phyloP scores from a whole-genome alignment of 2,888 invertebrate species.

The Nomada ruficornis region DNA sequence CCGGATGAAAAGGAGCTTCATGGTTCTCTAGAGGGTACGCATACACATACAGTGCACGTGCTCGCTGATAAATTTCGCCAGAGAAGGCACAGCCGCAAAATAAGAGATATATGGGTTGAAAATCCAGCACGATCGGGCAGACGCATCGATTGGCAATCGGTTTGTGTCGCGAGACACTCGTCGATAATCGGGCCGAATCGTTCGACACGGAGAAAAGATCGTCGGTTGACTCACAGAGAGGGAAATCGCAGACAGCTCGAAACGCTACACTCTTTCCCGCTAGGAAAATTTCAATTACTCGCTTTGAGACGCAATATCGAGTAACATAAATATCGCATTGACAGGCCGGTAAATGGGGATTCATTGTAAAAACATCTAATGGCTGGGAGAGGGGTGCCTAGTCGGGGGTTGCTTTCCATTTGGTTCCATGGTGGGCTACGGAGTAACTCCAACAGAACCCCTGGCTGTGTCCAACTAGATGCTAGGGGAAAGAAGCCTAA shows the following conservation, averaged over 20 bases:
- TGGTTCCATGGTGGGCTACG: slow-evolving; percentile 52
- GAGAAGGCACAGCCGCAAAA: slow-evolving; percentile 27
- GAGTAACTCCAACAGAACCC: slow-evolving; percentile 70
- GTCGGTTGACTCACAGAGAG: slow-evolving; percentile 72
- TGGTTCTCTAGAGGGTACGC: slow-evolving; percentile 46
- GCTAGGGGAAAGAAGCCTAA: slow-evolving; percentile 19
- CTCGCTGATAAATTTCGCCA: slow-evolving; percentile 60
- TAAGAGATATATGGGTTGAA: slow-evolving; percentile 45
- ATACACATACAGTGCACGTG: slow-evolving; percentile 40
- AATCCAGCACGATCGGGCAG: slow-evolving; percentile 42
- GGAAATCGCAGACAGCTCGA: slow-evolving; percentile 66
- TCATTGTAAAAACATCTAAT: slow-evolving; percentile 82
- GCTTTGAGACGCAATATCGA: slow-evolving; percentile 81
- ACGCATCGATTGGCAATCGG: slow-evolving; percentile 48
- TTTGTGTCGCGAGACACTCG: slow-evolving; percentile 33
- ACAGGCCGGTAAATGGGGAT: slow-evolving; percentile 82
- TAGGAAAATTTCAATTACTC: slow-evolving; percentile 82
- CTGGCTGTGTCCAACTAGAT: slow-evolving; percentile 54
- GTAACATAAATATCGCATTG: slow-evolving; percentile 83
- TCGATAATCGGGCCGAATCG: slow-evolving; percentile 51
- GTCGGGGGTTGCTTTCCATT: slow-evolving; percentile 61
- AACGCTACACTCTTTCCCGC: slow-evolving; percentile 9
- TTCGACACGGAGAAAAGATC: slow-evolving; percentile 31
- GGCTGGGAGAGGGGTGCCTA: slow-evolving; percentile 60
- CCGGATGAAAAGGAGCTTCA: slow-evolving; percentile 62